These are phyloP conservation scores for Hirtodrosophila cameraria DNA, from an alignment of 2,888 invertebrate genomes.

Conservation along the genomic window DNA sequence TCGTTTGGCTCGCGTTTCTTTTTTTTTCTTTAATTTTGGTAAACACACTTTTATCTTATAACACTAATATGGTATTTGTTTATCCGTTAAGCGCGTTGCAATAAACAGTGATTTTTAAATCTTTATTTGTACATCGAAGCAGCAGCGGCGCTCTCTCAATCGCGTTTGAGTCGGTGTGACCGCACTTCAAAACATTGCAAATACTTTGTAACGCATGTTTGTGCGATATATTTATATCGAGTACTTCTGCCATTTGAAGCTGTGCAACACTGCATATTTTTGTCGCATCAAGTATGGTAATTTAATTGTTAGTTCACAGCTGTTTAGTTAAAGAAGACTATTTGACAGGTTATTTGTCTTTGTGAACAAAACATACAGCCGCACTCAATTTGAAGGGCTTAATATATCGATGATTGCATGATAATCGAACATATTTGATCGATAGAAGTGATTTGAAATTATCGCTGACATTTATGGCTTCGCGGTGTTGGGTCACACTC, in stretches of 20 bases:
- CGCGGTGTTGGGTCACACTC: slow-evolving; percentile 39
- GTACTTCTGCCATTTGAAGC: neutral
- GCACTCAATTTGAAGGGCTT: neutral
- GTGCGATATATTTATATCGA: neutral
- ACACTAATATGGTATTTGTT: slow-evolving; percentile 26
- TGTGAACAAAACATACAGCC: neutral
- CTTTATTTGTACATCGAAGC: slow-evolving; percentile 56
- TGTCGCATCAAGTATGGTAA: neutral
- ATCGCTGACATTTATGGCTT: slow-evolving; percentile 39
- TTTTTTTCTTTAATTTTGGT: slow-evolving; percentile 4
- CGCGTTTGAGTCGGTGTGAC: slow-evolving; percentile 45
- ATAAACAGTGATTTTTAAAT: slow-evolving; percentile 61
- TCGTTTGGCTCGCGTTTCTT: slow-evolving; percentile 2
- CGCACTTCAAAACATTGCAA: neutral
- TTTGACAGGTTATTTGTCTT: no score
- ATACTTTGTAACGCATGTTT: neutral
- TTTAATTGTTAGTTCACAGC: neutral
- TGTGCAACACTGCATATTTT: slow-evolving; percentile 22
- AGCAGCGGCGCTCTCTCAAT: slow-evolving; percentile 53
- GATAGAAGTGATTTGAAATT: neutral
- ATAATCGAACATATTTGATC: neutral
- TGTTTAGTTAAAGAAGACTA: no score
- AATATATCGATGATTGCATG: slow-evolving; percentile 2
- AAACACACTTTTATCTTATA: slow-evolving; percentile 29
- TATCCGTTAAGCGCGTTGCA: slow-evolving; percentile 58